Evolutionary conservation across 2,797 vertebrate species (phyloP).

Genomic region (Acanthurus tractus): DNA sequence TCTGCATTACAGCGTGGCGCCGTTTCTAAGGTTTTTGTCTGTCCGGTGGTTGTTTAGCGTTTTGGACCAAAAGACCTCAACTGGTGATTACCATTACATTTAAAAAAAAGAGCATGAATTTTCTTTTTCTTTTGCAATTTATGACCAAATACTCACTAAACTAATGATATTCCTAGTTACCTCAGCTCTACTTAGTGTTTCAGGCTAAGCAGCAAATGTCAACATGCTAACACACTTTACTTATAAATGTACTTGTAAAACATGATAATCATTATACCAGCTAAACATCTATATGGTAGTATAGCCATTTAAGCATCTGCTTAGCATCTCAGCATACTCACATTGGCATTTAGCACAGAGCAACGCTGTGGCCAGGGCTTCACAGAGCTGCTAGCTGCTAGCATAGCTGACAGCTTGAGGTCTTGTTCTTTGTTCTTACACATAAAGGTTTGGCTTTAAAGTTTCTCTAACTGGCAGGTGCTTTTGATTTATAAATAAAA

Average conservation of each 20-base stretch:
- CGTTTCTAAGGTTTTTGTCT: neutral
- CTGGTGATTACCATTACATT: too few relatives aligned
- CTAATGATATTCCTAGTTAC: neutral
- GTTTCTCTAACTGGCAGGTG: neutral
- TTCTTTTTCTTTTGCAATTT: neutral
- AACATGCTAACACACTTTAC: neutral
- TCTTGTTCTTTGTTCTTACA: neutral
- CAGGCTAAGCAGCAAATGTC: neutral
- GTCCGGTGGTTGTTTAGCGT: too few relatives aligned
- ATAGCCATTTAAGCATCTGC: neutral
- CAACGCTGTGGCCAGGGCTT: neutral
- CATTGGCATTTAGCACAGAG: neutral
- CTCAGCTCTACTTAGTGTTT: neutral
- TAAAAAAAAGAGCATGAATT: too few relatives aligned
- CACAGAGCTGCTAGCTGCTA: neutral
- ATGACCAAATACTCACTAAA: neutral
- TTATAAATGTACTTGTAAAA: too few relatives aligned
- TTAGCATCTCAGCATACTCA: neutral
- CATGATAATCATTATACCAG: neutral
- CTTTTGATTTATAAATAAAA: conserved; percentile 5
- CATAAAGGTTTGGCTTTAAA: neutral
- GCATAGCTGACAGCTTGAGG: neutral
- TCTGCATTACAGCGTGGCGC: neutral
- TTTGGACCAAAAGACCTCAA: neutral
- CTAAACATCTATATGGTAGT: neutral